Conservation (phyloP, 2,888 invertebrate species). For the Pilophorus perplexus region DNA sequence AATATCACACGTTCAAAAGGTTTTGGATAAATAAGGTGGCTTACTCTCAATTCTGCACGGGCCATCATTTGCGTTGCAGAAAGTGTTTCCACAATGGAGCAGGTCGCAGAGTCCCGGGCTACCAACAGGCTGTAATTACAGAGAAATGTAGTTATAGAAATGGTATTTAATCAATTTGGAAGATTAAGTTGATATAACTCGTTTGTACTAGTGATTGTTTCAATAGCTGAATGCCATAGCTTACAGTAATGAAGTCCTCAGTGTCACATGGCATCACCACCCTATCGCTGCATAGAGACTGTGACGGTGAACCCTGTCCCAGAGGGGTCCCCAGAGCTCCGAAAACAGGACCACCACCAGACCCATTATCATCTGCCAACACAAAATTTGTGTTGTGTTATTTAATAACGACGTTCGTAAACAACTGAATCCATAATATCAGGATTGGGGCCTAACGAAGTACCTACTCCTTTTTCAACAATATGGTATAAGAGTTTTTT, state of each 20-base stretch:
- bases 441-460: no score
- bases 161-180: not conserved
- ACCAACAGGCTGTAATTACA: conserved; percentile 58
- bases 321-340: conserved; percentile 37
- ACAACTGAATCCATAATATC: no score
- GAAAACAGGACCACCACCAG: conserved; percentile 48
- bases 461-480: no score
- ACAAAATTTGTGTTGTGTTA: no score
- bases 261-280: conserved; percentile 80
- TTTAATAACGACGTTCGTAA: no score
- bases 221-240: no score
- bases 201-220: no score
- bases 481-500: no score
- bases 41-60: conserved; percentile 66
- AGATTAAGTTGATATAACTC: no score
- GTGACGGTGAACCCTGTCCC: conserved; percentile 51
- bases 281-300: conserved; percentile 65
- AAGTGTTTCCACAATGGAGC: conserved; percentile 63
- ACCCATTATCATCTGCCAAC: conserved; percentile 49
- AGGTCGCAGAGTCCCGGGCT: conserved; percentile 70
- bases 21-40: conserved; percentile 44
- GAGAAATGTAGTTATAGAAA: conserved; percentile 10
- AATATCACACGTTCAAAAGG: no score
- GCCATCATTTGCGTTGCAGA: conserved; percentile 60
- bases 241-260: conserved; percentile 74